Conservation (phyloP, 1,140 invertebrate genomes). For the Zaprionus ghesquierei region DNA sequence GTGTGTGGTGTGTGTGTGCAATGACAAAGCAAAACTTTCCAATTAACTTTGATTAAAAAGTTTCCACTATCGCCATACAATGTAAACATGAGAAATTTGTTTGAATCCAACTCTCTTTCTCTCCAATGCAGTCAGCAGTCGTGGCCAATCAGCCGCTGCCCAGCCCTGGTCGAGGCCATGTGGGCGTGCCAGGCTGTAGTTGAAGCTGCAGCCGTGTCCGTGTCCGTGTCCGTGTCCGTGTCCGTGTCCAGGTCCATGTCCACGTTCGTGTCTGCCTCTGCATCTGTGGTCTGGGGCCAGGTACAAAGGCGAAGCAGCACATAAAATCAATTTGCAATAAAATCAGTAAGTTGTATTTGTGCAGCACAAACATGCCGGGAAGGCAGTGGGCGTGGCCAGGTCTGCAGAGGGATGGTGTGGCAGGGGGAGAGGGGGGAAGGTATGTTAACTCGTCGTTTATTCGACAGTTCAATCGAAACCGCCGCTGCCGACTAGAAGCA, state of each 20-base stretch:
- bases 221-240: slow-evolving; percentile 9
- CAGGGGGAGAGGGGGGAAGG: neutral
- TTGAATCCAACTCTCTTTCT: slow-evolving; percentile 59
- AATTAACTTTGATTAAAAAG: slow-evolving; percentile 81
- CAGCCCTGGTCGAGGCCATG: neutral
- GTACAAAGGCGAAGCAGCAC: slow-evolving; percentile 26
- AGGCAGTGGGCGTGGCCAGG: neutral
- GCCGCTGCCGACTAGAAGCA: neutral
- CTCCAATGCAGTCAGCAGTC: slow-evolving; percentile 11
- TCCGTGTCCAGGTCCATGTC: slow-evolving; percentile 2
- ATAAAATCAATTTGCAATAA: slow-evolving; percentile 81
- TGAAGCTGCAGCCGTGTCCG: neutral
- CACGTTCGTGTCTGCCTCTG: slow-evolving; percentile 6
- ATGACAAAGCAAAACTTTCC: slow-evolving; percentile 81
- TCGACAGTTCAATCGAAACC: slow-evolving; percentile 15
- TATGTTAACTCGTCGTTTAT: slow-evolving; percentile 20
- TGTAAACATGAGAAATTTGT: slow-evolving; percentile 81
- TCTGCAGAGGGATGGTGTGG: neutral
- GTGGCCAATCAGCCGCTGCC: slow-evolving; percentile 17
- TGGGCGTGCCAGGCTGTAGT: neutral
- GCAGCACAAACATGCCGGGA: slow-evolving; percentile 53
- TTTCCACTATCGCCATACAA: slow-evolving; percentile 78
- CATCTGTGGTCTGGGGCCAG: slow-evolving; percentile 42
- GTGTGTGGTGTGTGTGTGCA: slow-evolving; percentile 53
- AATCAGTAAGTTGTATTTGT: slow-evolving; percentile 78